phyloP scores from a whole-genome alignment of 2,797 vertebrate genomes.

The Lutjanus campechanus region DNA sequence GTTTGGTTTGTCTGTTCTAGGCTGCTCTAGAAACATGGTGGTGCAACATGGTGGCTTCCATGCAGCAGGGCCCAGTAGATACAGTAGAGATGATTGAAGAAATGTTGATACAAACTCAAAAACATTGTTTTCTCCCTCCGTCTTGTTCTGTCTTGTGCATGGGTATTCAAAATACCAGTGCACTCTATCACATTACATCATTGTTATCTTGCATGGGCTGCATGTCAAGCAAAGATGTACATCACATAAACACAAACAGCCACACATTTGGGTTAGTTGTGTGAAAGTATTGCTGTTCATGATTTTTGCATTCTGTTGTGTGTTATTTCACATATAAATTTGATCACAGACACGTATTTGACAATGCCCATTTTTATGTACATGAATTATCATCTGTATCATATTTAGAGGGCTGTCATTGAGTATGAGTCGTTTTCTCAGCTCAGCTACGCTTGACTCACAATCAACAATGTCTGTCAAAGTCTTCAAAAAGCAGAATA shows the following conservation, averaged over 20 bases:
- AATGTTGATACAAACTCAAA: not conserved
- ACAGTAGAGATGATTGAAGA: not conserved
- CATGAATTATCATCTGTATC: not conserved
- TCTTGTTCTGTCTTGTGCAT: not conserved
- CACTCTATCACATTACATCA: slow-evolving; percentile 24
- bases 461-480: not conserved
- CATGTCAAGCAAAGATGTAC: not conserved
- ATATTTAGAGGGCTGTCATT: not conserved
- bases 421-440: not conserved
- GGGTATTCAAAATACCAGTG: not conserved
- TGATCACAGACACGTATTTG: not conserved
- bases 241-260: not conserved
- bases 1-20: no score
- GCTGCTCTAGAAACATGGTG: no score
- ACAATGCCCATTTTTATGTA: not conserved
- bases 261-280: not conserved
- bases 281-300: not conserved
- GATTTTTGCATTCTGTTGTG: not conserved
- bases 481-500: slow-evolving; percentile 15
- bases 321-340: not conserved
- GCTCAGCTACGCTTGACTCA: not conserved
- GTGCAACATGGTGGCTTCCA: no score
- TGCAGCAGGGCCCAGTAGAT: no score
- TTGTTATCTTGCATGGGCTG: not conserved
- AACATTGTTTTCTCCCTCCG: not conserved